Base-by-base conservation (phyloP, 2,888 invertebrate species). In the Scaeva pyrastri region DNA sequence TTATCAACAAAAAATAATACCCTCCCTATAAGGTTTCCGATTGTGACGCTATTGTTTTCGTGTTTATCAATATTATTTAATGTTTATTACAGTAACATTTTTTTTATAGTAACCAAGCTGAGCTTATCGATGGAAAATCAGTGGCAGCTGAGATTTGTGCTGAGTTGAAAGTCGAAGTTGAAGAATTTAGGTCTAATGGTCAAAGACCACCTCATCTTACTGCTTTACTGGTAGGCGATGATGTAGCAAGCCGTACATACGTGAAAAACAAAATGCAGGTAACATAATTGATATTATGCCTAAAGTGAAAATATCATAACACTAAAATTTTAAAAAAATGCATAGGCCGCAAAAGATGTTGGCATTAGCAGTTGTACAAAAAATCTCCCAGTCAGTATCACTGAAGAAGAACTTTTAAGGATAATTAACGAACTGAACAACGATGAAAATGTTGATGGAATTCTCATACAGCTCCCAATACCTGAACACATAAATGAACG, bases 161-260 rank as follows among this genome's bases (percentile, higher is more conserved):
- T 72, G 95, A 96, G 91, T 90, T 96, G 56, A 95, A 94, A 89
- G 88, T 90, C 12, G 94, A 95, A 88, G 94, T 96, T 14, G 92
- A 94, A 8, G 92, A 93, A 86, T 96, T 95, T 95, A 90, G 94
- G 2, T 91, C 91, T 19, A 89, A 92, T n/a, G 95, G 95, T 0
- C 92, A 95, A 88, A 93, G 94, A 88, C 92, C 93, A 31, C 97
- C 97, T 2, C 94, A 95, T 72, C 93, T 97, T 19, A 94, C 95
- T 21, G 97, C 97, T 55, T 94, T 97, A 76, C 93, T 97, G 64
- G 96, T 97, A 14, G 97, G 97, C 8, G 94, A 96, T 82, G 95
- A 97, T 91, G 95, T 96, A 0, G 97, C 97, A 0, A 97, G 97
- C 90, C 94, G 95, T 88, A 95, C 95, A 5, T 97, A 97, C 91